These are phyloP conservation scores for Engraulis encrasicolus DNA, from an alignment of 2,113 vertebrate genomes.

Conservation along the genomic window DNA sequence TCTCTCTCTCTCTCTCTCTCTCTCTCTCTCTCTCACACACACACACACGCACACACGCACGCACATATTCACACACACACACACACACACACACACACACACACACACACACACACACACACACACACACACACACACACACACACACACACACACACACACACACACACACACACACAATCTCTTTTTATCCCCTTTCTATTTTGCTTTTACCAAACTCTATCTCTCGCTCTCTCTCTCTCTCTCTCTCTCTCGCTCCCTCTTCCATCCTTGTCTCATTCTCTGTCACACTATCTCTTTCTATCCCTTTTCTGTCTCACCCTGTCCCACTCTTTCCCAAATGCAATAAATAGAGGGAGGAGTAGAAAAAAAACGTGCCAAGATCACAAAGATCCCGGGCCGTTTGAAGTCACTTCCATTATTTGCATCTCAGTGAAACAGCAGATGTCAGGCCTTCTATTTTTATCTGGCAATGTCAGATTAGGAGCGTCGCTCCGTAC, in stretches of 20 bases:
- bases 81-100: no score
- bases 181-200: no score
- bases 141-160: no score
- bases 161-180: no score
- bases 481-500: not conserved
- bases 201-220: not conserved
- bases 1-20: no score
- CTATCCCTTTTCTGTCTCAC: not conserved
- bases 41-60: no score
- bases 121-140: no score
- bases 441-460: conserved; percentile 41
- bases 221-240: not conserved
- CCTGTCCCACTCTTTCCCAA: not conserved
- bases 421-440: conserved; percentile 37
- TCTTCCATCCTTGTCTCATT: no score
- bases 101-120: no score
- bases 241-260: not conserved
- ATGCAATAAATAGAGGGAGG: not conserved
- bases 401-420: conserved; percentile 31
- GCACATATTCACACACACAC: no score
- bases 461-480: conserved; percentile 36
- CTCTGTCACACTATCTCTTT: not conserved
- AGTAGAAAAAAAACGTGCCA: not conserved
- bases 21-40: no score
- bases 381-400: conserved; percentile 21